Conservation (phyloP, 2,113 vertebrate species). For the Xiphorhynchus elegans region DNA sequence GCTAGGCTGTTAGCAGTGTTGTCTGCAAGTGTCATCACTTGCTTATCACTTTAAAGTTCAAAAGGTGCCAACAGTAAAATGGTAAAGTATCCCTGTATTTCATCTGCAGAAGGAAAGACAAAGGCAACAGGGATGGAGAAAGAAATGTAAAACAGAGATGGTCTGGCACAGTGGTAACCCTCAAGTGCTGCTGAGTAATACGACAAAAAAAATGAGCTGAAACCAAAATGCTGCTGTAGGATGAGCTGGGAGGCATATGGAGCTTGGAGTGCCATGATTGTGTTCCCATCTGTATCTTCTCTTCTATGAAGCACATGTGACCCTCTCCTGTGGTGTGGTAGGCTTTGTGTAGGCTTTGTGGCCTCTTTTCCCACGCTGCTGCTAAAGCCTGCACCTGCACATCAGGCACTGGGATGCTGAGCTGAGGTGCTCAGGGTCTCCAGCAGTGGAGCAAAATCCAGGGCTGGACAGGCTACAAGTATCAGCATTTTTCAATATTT, state of each 20-base stretch:
- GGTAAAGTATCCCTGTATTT: not conserved
- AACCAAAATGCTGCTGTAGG: not conserved
- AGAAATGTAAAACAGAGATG: not conserved
- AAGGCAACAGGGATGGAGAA: not conserved
- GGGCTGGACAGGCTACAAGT: not conserved
- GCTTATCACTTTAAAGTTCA: not conserved
- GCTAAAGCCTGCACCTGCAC: not conserved
- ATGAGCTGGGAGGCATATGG: not conserved
- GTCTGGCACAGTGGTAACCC: not conserved
- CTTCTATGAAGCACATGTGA: accelerated
- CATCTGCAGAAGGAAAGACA: not conserved
- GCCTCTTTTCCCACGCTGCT: not conserved
- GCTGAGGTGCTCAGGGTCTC: not conserved
- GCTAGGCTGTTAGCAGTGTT: not conserved
- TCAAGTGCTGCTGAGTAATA: not conserved
- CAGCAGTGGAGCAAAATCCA: not conserved
- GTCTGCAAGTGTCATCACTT: not conserved
- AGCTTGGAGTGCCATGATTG: not conserved
- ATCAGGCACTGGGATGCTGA: not conserved
- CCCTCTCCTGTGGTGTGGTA: not conserved
- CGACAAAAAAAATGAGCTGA: not conserved
- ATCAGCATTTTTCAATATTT: not conserved
- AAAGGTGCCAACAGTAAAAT: not conserved
- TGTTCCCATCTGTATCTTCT: not conserved
- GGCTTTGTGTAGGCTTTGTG: not conserved